A percentile compares a stretch with the other conserved stretches of the same genome.
Conservation (phyloP, 53 echinoderm and acorn worm species). For the Henricia sp. region DNA sequence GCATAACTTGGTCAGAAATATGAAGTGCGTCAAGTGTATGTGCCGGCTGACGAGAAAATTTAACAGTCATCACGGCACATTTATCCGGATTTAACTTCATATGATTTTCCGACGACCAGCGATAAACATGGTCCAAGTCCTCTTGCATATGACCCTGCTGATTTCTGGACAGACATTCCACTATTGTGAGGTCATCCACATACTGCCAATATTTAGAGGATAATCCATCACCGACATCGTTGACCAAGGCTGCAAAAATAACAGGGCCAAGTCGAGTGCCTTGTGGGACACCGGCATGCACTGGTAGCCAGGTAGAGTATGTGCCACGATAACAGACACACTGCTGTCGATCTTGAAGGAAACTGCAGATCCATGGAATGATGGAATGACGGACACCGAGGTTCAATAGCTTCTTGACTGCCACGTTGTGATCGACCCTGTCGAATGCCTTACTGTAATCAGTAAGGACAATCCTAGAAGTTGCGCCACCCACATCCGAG, state of each 20-base stretch:
- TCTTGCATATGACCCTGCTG: constrained; percentile 9
- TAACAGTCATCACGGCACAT: constrained; percentile 2
- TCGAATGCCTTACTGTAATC: constrained; percentile 53
- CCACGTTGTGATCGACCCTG: constrained; percentile 31
- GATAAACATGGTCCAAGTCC: constrained; percentile 5
- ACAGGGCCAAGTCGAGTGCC: constrained; percentile 52
- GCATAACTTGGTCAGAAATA: constrained; percentile 1
- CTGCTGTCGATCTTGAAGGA: constrained; percentile 14
- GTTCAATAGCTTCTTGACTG: constrained; percentile 23
- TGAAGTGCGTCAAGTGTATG: not conserved
- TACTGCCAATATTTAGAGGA: constrained; percentile 16
- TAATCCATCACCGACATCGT: not conserved
- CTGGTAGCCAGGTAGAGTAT: constrained; percentile 7
- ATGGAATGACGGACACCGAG: constrained; percentile 22
- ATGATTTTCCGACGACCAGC: not conserved
- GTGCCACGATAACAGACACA: constrained; percentile 33
- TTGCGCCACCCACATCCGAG: not conserved
- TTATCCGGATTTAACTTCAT: constrained; percentile 17
- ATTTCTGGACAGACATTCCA: constrained; percentile 5
- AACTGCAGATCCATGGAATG: constrained; percentile 32
- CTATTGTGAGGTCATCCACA: constrained; percentile 36
- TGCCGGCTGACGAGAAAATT: not conserved
- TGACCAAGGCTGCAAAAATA: constrained; percentile 32
- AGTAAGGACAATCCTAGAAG: constrained; percentile 30
- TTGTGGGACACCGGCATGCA: constrained; percentile 59